phyloP scores from a whole-genome alignment of 2,113 vertebrate species.

The Alces alces region DNA sequence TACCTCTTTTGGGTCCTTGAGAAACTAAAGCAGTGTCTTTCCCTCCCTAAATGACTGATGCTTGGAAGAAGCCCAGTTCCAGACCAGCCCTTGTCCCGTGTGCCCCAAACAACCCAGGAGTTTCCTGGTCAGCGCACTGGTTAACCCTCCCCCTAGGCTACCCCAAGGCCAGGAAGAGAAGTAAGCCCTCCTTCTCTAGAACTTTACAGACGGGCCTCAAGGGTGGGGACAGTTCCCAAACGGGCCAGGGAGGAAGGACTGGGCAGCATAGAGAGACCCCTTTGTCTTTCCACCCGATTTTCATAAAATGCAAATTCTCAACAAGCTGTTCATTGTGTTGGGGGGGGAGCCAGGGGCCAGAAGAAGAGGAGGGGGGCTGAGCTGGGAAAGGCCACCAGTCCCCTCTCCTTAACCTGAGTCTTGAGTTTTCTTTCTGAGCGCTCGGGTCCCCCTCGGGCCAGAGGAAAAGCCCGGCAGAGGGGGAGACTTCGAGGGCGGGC shows the following conservation, averaged over 20 bases:
- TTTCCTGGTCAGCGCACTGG: not conserved
- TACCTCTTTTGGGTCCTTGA: not conserved
- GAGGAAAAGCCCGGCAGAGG: not conserved
- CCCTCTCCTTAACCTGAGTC: slow-evolving; percentile 37
- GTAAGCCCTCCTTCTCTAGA: slow-evolving; percentile 15
- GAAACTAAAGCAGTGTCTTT: not conserved
- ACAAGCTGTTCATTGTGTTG: slow-evolving; percentile 72
- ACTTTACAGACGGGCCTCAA: not conserved
- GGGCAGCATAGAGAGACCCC: slow-evolving; percentile 65
- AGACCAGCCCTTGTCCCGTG: not conserved
- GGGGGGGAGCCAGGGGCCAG: slow-evolving; percentile 15
- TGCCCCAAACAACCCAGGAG: not conserved
- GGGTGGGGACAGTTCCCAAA: slow-evolving; percentile 54
- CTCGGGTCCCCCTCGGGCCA: not conserved
- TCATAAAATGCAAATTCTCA: slow-evolving; percentile 76
- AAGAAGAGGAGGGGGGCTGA: not conserved
- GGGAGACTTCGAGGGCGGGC: not conserved
- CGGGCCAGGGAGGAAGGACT: not conserved
- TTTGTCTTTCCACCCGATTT: slow-evolving; percentile 74
- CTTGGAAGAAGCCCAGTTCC: not conserved
- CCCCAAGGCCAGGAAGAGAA: slow-evolving; percentile 20
- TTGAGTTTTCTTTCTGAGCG: not conserved
- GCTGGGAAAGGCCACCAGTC: not conserved
- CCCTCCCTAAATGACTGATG: not conserved
- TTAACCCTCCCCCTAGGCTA: not conserved